phyloP scores from a whole-genome alignment of 2,888 invertebrate species.

The Alsophila aescularia region DNA sequence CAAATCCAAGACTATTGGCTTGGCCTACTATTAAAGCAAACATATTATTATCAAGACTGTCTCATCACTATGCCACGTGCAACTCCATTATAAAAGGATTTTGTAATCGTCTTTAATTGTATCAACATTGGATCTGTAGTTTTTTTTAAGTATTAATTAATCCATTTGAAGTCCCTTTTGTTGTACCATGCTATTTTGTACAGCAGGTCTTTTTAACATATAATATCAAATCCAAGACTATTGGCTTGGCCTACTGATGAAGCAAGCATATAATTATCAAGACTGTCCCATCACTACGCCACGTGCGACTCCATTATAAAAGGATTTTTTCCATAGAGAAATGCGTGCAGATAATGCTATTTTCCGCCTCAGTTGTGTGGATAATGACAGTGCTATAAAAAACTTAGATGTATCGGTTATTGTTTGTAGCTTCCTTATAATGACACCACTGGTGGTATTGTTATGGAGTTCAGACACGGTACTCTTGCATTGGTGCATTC shows the following conservation, averaged over 20 bases:
- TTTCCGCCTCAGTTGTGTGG: constrained; percentile 57
- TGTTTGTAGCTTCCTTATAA: constrained; percentile 51
- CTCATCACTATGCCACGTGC: too few relatives aligned
- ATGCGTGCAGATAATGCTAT: constrained; percentile 71
- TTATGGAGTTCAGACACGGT: constrained; percentile 43
- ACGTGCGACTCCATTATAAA: constrained; percentile 15
- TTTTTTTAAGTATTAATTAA: too few relatives aligned
- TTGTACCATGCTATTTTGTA: too few relatives aligned
- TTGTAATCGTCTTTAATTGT: too few relatives aligned
- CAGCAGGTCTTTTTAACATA: too few relatives aligned
- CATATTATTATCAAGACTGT: too few relatives aligned
- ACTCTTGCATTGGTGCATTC: constrained; percentile 40
- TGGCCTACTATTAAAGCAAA: too few relatives aligned
- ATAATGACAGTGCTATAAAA: constrained; percentile 49
- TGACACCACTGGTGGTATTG: constrained; percentile 45
- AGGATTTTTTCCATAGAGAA: constrained; percentile 45
- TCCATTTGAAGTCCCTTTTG: too few relatives aligned
- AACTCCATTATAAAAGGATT: too few relatives aligned
- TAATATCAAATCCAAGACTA: background rate
- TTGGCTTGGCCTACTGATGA: background rate
- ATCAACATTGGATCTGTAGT: too few relatives aligned
- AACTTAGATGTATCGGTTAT: constrained; percentile 60
- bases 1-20: too few relatives aligned
- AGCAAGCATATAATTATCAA: background rate
- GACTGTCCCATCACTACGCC: constrained; percentile 1